phyloP scores from a whole-genome alignment of 2,888 invertebrate genomes.

The Papilio elwesi region DNA sequence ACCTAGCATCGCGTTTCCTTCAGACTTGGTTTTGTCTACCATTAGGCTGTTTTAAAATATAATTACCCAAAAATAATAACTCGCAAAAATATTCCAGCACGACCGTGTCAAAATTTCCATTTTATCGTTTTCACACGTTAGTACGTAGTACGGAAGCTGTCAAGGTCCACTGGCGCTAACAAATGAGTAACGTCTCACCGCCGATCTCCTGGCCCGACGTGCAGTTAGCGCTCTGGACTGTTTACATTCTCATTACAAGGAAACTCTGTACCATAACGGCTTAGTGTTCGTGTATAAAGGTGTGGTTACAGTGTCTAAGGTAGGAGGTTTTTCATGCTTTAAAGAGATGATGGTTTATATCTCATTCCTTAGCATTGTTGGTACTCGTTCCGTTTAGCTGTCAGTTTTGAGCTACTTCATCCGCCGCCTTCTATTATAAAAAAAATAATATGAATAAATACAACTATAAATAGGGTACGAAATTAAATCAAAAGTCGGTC shows the following conservation, averaged over 20 bases:
- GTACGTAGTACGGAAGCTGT: constrained; percentile 57
- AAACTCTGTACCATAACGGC: constrained; percentile 15
- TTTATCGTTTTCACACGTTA: constrained; percentile 3
- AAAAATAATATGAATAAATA: no score
- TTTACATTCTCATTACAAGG: constrained; percentile 29
- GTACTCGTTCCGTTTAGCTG: no score
- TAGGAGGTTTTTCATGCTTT: no score
- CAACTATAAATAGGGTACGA: no score
- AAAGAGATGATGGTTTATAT: background rate
- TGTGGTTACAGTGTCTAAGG: background rate
- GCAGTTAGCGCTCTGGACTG: constrained; percentile 43
- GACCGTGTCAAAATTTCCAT: background rate
- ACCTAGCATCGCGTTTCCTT: no score
- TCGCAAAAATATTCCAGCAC: background rate
- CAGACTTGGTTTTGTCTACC: no score
- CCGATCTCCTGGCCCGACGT: constrained; percentile 41
- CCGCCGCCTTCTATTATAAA: no score
- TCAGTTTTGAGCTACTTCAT: no score
- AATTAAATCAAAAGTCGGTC: no score
- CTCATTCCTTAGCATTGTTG: no score
- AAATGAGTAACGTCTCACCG: constrained; percentile 42
- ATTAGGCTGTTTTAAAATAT: no score
- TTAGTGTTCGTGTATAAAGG: background rate
- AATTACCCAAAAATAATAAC: no score
- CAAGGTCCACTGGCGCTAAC: constrained; percentile 61